These are phyloP conservation scores for Tenthredo livida DNA, from an alignment of 2,888 invertebrate genomes.

Conservation along the genomic window DNA sequence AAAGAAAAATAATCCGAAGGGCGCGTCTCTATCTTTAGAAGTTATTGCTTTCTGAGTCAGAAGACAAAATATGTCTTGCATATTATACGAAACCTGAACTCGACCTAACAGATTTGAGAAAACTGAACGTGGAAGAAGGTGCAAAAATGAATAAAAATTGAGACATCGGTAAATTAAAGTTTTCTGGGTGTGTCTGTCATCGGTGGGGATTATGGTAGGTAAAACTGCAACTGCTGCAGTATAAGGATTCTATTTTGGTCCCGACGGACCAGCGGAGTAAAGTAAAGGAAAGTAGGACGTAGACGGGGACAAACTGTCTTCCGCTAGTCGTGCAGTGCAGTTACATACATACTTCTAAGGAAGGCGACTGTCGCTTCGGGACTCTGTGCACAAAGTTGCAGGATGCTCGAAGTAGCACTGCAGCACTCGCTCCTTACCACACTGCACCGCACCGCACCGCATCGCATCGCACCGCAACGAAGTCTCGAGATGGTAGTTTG, in stretches of 20 bases:
- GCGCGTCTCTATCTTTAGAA: not conserved
- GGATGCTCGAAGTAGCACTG: constrained; percentile 23
- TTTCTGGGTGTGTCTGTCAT: not conserved
- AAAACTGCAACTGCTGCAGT: constrained; percentile 39
- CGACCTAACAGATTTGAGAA: not conserved
- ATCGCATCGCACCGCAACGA: not conserved
- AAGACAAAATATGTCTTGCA: not conserved
- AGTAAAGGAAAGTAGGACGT: constrained; percentile 35
- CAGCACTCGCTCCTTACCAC: not conserved
- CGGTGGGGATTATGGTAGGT: not conserved
- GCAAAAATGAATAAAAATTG: not conserved
- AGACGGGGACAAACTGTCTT: constrained; percentile 26
- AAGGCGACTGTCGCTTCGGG: constrained; percentile 27
- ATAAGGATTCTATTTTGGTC: constrained; percentile 42
- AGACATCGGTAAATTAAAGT: not conserved
- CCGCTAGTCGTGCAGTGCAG: constrained; percentile 8
- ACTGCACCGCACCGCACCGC: not conserved
- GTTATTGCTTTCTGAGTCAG: not conserved
- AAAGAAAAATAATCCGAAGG: not conserved
- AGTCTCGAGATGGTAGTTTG: constrained; percentile 40
- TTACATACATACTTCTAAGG: constrained; percentile 8
- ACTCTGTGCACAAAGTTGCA: not conserved
- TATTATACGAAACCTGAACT: not conserved
- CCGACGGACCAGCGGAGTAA: not conserved
- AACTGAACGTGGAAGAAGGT: not conserved